A percentile compares a stretch with the other conserved stretches of the same genome.
phyloP scores from a whole-genome alignment of 1,140 invertebrate genomes.

The Orussus abietinus region DNA sequence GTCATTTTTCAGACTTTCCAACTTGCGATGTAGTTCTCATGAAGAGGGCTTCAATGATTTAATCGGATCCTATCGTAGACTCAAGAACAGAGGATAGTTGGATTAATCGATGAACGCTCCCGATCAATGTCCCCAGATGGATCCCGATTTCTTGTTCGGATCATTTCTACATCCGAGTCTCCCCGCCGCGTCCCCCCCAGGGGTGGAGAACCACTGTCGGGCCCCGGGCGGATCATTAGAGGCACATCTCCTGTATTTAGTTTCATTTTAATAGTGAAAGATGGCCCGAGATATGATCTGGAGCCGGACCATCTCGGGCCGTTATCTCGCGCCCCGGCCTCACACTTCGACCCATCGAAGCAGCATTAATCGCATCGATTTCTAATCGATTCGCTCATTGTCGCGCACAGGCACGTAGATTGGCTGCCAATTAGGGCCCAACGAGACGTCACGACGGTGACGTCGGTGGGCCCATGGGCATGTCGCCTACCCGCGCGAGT shows the following conservation, averaged over 20 bases:
- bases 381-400: conserved; percentile 47
- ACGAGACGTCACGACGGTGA: background rate
- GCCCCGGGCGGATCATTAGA: conserved; percentile 30
- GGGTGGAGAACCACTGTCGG: conserved; percentile 28
- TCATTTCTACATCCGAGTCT: no score
- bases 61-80: no score
- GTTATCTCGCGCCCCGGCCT: conserved; percentile 24
- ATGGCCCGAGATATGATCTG: conserved; percentile 42
- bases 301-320: conserved; percentile 10
- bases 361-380: conserved; percentile 46
- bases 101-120: no score
- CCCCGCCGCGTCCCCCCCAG: background rate
- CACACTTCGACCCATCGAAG: conserved; percentile 29
- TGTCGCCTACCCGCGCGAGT: no score
- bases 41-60: no score
- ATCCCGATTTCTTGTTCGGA: no score
- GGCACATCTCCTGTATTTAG: conserved; percentile 42
- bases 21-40: no score
- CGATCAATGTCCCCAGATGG: no score
- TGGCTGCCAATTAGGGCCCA: conserved; percentile 33
- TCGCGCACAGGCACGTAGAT: conserved; percentile 41
- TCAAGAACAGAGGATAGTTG: no score
- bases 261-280: conserved; percentile 48
- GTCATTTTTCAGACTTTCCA: no score
- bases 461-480: background rate